A percentile compares a stretch with the other conserved stretches of the same genome.
Conservation (phyloP, 2,113 vertebrate genomes). For the Physeter macrocephalus region DNA sequence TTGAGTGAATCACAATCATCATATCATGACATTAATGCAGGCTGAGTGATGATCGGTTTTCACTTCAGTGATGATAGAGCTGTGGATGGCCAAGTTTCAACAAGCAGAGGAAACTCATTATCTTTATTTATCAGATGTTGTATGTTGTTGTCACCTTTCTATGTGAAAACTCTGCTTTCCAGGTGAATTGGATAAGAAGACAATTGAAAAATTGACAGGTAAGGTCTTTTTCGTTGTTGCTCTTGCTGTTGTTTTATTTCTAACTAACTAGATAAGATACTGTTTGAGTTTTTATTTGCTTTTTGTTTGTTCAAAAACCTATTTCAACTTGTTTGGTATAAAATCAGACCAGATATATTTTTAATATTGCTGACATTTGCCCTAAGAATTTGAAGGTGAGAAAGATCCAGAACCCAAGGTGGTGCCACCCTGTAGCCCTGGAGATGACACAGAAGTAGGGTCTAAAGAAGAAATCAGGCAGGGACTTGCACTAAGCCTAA, state of each 20-base stretch:
- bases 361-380: neutral
- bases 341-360: neutral
- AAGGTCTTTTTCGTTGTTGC: too few relatives aligned
- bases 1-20: neutral
- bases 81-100: neutral
- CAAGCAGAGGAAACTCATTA: neutral
- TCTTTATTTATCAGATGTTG: neutral
- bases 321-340: neutral
- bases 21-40: neutral
- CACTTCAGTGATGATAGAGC: neutral
- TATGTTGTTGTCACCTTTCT: neutral
- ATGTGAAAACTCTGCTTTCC: neutral
- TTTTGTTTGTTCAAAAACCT: neutral
- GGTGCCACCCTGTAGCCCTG: rapidly evolving
- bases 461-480: neutral
- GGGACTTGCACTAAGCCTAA: neutral
- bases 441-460: neutral
- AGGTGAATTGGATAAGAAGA: neutral
- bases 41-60: neutral
- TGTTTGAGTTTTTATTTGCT: neutral
- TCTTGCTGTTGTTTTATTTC: neutral
- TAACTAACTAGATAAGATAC: neutral
- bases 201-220: neutral
- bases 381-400: neutral
- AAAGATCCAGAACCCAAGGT: neutral